These are phyloP conservation scores for Danio choprae DNA, from an alignment of 2,797 vertebrate genomes.

Conservation along the genomic window DNA sequence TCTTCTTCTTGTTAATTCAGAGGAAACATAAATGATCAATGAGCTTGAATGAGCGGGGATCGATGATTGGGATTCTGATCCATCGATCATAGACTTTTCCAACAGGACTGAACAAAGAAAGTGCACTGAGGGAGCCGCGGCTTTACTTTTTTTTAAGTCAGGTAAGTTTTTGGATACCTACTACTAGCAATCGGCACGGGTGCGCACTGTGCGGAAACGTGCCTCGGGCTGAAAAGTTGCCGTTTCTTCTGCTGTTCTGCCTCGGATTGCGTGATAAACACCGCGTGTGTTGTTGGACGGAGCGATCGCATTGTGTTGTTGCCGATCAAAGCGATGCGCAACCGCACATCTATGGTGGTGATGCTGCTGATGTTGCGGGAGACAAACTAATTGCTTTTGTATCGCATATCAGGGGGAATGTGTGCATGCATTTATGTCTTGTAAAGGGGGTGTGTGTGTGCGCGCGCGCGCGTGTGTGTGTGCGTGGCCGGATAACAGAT, in stretches of 20 bases:
- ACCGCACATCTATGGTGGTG: conserved; percentile 63
- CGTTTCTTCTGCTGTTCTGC: conserved; percentile 33
- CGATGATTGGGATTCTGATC: conserved; percentile 75
- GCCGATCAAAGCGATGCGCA: conserved; percentile 67
- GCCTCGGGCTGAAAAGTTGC: conserved; percentile 66
- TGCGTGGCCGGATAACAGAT: conserved; percentile 62
- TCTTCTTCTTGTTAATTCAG: conserved; percentile 95
- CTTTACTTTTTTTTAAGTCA: conserved; percentile 88
- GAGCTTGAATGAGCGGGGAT: conserved; percentile 93
- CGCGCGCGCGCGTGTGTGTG: background rate
- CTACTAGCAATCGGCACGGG: conserved; percentile 84
- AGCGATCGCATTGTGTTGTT: conserved; percentile 66
- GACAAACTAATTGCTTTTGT: conserved; percentile 81
- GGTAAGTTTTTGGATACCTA: conserved; percentile 93
- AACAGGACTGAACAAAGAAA: conserved; percentile 76
- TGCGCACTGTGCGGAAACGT: conserved; percentile 78
- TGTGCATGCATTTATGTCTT: conserved; percentile 71
- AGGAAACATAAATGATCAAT: conserved; percentile 94
- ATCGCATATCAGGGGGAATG: conserved; percentile 70
- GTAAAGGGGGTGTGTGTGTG: conserved; percentile 46
- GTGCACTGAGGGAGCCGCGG: conserved; percentile 79
- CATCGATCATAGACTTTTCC: conserved; percentile 73
- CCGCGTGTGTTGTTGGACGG: conserved; percentile 54
- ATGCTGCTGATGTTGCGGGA: conserved; percentile 64
- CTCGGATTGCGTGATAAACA: conserved; percentile 19